phyloP scores from a whole-genome alignment of 2,113 vertebrate species.

The Pelusios castaneus region DNA sequence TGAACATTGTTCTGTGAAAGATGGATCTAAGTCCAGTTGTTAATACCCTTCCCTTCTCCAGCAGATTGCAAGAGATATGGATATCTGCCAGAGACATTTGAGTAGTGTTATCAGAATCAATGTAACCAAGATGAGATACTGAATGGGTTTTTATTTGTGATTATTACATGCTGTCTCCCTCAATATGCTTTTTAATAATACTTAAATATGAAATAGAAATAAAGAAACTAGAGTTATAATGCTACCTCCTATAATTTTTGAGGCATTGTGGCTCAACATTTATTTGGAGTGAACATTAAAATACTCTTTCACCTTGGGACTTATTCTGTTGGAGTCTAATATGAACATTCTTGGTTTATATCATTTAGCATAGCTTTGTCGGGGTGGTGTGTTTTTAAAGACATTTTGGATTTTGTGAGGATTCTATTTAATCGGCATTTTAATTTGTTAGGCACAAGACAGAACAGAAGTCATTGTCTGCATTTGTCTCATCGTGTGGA shows the following conservation, averaged over 20 bases:
- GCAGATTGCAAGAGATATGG: neutral
- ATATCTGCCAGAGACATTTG: neutral
- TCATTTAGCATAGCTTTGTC: neutral
- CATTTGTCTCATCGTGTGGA: neutral
- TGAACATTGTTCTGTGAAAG: neutral
- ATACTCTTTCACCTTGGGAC: neutral
- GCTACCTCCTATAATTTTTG: neutral
- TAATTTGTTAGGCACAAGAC: neutral
- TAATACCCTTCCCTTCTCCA: neutral
- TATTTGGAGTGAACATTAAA: neutral
- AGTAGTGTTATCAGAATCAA: neutral
- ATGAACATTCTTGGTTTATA: neutral
- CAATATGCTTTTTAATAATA: neutral
- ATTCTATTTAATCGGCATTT: neutral
- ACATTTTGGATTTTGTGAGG: neutral
- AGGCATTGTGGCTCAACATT: neutral
- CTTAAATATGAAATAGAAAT: neutral
- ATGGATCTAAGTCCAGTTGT: neutral
- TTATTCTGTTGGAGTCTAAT: neutral
- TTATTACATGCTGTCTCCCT: neutral
- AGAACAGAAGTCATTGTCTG: neutral
- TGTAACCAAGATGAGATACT: neutral
- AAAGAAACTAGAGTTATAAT: neutral
- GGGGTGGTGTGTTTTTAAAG: neutral
- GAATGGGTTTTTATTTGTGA: neutral